phyloP scores from a whole-genome alignment of 2,113 vertebrate species.

The Aspidoscelis tigris region DNA sequence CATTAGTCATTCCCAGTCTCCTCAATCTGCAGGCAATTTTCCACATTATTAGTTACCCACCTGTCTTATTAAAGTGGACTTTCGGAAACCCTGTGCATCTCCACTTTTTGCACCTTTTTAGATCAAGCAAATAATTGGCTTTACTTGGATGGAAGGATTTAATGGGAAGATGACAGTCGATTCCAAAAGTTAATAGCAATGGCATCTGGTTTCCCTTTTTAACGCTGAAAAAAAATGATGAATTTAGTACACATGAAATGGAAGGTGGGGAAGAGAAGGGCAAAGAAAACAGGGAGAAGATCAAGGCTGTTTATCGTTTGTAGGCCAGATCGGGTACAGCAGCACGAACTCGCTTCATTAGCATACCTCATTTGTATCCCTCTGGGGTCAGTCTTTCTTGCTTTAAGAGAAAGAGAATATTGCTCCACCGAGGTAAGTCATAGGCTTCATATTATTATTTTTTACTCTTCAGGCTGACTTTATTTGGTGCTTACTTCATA shows the following conservation, averaged over 20 bases:
- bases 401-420: slow-evolving; percentile 55
- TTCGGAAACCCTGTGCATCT: slow-evolving; percentile 80
- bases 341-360: slow-evolving; percentile 62
- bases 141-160: slow-evolving; percentile 82
- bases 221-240: slow-evolving; percentile 74
- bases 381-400: slow-evolving; percentile 62
- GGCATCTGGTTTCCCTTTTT: slow-evolving; percentile 83
- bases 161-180: slow-evolving; percentile 83
- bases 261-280: slow-evolving; percentile 49
- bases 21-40: slow-evolving; percentile 89
- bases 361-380: slow-evolving; percentile 64
- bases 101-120: slow-evolving; percentile 81
- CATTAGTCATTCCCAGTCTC: slow-evolving; percentile 87
- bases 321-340: slow-evolving; percentile 65
- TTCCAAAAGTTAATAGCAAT: slow-evolving; percentile 84
- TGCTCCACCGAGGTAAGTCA: slow-evolving; percentile 38
- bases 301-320: slow-evolving; percentile 66
- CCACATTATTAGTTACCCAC: slow-evolving; percentile 89
- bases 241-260: slow-evolving; percentile 65
- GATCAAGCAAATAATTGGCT: slow-evolving; percentile 83
- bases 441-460: slow-evolving; percentile 34
- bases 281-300: slow-evolving; percentile 52
- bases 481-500: too few relatives aligned
- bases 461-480: slow-evolving; percentile 26
- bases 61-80: slow-evolving; percentile 88